A percentile compares a stretch with the other conserved stretches of the same genome.
phyloP scores from a whole-genome alignment of 2,113 vertebrate genomes.

The Scomber japonicus region DNA sequence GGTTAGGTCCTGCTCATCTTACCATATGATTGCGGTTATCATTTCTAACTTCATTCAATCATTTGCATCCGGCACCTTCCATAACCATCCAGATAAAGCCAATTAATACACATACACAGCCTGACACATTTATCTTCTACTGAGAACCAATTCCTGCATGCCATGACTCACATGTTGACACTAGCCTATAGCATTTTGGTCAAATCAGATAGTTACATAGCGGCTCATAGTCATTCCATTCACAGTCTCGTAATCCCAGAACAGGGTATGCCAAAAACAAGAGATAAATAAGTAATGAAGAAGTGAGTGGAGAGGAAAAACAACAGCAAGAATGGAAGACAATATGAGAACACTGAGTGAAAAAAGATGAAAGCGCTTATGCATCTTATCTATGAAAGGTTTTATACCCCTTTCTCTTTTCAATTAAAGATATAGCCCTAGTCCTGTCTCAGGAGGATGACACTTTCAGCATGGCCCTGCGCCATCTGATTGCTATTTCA shows the following conservation, averaged over 20 bases:
- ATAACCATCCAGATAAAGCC: neutral
- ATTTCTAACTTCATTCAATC: neutral
- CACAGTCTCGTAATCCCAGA: constrained; percentile 59
- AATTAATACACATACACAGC: constrained; percentile 13
- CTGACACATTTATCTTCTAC: constrained; percentile 20
- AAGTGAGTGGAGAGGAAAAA: constrained; percentile 55
- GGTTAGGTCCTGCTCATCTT: too few species aligned
- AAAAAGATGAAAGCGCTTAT: constrained; percentile 55
- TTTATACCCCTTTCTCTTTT: constrained; percentile 62
- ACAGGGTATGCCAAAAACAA: constrained; percentile 67
- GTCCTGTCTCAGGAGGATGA: constrained; percentile 63
- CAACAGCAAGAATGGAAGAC: constrained; percentile 58
- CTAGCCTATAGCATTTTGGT: constrained; percentile 39
- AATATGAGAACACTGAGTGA: constrained; percentile 58
- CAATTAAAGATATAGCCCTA: constrained; percentile 72
- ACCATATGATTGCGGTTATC: too few species aligned
- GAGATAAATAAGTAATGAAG: constrained; percentile 74
- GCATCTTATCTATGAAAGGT: constrained; percentile 59
- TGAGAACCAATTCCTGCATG: constrained; percentile 4
- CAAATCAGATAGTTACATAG: constrained; percentile 45
- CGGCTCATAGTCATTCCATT: constrained; percentile 63
- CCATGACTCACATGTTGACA: constrained; percentile 23
- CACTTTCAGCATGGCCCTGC: constrained; percentile 54
- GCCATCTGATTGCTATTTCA: constrained; percentile 73
- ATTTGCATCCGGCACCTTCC: constrained; percentile 10